Evolutionary conservation across 1,140 invertebrate species (phyloP).

Genomic region (Drepana arcuata): DNA sequence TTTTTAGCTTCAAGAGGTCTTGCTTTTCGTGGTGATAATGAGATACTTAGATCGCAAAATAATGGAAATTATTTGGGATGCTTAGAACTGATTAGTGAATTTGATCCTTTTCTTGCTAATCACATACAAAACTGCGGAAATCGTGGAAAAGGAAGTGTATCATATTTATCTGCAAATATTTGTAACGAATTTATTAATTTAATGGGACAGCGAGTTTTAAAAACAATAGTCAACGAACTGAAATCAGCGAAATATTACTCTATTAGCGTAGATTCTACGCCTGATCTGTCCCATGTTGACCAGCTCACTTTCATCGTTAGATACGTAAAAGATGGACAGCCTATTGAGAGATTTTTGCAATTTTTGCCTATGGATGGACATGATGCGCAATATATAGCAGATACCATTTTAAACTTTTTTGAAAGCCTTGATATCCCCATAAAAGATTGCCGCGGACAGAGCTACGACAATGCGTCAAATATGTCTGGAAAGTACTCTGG

Average conservation of each 20-base stretch:
- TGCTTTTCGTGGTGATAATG: no score
- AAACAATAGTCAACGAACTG: constrained; percentile 13
- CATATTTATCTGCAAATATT: constrained; percentile 18
- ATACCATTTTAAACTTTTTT: constrained; percentile 26
- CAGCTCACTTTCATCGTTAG: constrained; percentile 34
- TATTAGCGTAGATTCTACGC: constrained; percentile 42
- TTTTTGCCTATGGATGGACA: constrained; percentile 17
- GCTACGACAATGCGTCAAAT: constrained; percentile 14
- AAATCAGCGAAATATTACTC: constrained; percentile 19
- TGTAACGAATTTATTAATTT: constrained; percentile 18
- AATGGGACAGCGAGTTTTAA: constrained; percentile 15
- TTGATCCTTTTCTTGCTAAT: constrained; percentile 23
- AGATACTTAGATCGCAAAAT: neutral
- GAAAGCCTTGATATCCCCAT: constrained; percentile 24
- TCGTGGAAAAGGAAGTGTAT: constrained; percentile 18
- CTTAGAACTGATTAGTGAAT: constrained; percentile 19
- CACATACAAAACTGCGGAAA: constrained; percentile 19
- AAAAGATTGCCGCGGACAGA: constrained; percentile 29
- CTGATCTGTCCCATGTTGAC: constrained; percentile 52
- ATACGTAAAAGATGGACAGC: constrained; percentile 19
- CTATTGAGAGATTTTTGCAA: constrained; percentile 18
- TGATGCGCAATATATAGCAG: constrained; percentile 22
- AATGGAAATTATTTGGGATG: constrained; percentile 25
- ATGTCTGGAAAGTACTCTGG: constrained; percentile 13
- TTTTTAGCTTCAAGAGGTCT: no score